phyloP scores from a whole-genome alignment of 2,113 vertebrate genomes.

The Phylloscopus trochiloides region DNA sequence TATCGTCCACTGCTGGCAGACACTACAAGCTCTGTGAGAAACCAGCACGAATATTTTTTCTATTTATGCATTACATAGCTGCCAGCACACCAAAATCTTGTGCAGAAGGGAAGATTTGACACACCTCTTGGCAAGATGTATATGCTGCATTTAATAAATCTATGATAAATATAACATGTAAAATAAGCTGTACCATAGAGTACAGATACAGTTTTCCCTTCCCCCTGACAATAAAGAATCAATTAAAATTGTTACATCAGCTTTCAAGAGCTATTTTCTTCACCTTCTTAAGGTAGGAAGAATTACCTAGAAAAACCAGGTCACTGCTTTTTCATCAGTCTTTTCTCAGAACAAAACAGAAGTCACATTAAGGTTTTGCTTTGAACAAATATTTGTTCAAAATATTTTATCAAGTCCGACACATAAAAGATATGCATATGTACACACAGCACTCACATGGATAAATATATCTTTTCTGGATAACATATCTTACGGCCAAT shows the following conservation, averaged over 20 bases:
- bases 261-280: background rate
- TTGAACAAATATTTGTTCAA: background rate
- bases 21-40: background rate
- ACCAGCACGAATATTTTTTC: rapidly evolving
- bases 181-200: background rate
- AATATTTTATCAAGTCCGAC: background rate
- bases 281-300: background rate
- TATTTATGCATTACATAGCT: background rate
- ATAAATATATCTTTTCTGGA: background rate
- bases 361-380: background rate
- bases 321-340: background rate
- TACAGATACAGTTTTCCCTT: background rate
- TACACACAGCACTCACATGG: background rate
- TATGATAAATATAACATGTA: background rate
- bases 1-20: background rate
- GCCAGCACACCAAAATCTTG: background rate
- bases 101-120: background rate
- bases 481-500: background rate
- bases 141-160: background rate
- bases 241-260: background rate
- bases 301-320: background rate
- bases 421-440: background rate
- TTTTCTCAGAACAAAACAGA: background rate
- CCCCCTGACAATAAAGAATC: background rate
- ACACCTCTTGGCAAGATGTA: background rate